Evolutionary conservation across 2,113 vertebrate genomes (phyloP), one percentile per base, ranked within the genome.

Genomic region (Megalops atlanticus): DNA sequence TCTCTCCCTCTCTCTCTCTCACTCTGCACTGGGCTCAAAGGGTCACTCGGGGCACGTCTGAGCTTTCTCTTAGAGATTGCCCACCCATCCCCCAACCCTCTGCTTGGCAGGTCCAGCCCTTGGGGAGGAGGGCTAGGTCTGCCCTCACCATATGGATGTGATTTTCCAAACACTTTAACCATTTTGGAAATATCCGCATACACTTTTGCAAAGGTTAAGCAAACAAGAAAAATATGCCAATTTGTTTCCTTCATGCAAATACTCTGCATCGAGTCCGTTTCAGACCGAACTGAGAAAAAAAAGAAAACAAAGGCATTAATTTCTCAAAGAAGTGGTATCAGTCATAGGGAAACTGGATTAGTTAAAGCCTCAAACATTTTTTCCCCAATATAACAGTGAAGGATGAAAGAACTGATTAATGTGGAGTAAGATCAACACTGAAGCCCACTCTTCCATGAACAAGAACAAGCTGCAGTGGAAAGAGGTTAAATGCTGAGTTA

Each of bases 111-210:
- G 85, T 86, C 82, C n/a, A n/a, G n/a, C 88, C 69, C 77, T 83
- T 38, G 18, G 49, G 11, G 39, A 83, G 69, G 54, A 35, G 2
- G 86, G 43, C 43, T 72, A 84, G 77, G 88, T 74, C 83, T 82
- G 83, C 77, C 33, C 77, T 84, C n/a, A n/a, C 78, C 92, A 93
- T 91, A 91, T 92, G 92, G 90, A 89, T 88, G 79, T 69, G 78
- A 92, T 92, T 92, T 88, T 74, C 87, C 68, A 49, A 38, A 75
- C 72, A 75, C 81, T 83, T 84, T 73, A 83, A 43, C 88, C 81
- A 88, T 90, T 86, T 84, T 82, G 85, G 18, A 54, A 68, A n/a
- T 40, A 86, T 78, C 70, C 83, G 87, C 86, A 89, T 91, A 91
- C 85, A 85, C 84, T 86, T 92, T 89, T 89, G 81, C 83, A 75